Evolutionary conservation across 2,797 vertebrate species (phyloP).

Genomic region (Agapornis canus): DNA sequence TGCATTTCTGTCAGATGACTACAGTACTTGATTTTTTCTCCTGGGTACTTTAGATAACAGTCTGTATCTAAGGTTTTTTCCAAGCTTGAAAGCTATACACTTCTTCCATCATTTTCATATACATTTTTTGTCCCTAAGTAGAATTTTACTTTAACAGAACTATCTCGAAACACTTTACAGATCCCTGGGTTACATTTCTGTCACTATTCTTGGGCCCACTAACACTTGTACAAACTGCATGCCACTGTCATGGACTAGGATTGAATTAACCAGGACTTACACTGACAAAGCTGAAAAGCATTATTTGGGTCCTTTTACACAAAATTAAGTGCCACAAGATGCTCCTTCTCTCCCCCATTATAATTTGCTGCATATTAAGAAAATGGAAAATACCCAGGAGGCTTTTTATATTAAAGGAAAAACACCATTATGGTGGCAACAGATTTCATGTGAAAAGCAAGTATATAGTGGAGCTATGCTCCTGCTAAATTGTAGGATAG

Average conservation of each 20-base stretch:
- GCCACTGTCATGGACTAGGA: background rate
- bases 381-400: background rate
- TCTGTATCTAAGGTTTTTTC: background rate
- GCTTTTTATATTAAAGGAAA: background rate
- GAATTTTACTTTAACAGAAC: background rate
- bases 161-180: background rate
- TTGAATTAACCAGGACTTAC: background rate
- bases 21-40: background rate
- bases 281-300: background rate
- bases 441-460: background rate
- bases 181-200: background rate
- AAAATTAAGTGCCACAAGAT: background rate
- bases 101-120: background rate
- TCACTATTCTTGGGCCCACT: background rate
- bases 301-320: background rate
- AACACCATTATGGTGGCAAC: background rate
- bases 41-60: background rate
- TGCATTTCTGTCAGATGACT: background rate
- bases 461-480: background rate
- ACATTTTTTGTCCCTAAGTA: background rate
- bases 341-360: background rate
- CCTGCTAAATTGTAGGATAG: background rate
- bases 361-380: background rate
- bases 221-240: rapidly evolving
- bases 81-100: background rate